phyloP scores from a whole-genome alignment of 2,113 vertebrate species.

The Thamnophis sirtalis region DNA sequence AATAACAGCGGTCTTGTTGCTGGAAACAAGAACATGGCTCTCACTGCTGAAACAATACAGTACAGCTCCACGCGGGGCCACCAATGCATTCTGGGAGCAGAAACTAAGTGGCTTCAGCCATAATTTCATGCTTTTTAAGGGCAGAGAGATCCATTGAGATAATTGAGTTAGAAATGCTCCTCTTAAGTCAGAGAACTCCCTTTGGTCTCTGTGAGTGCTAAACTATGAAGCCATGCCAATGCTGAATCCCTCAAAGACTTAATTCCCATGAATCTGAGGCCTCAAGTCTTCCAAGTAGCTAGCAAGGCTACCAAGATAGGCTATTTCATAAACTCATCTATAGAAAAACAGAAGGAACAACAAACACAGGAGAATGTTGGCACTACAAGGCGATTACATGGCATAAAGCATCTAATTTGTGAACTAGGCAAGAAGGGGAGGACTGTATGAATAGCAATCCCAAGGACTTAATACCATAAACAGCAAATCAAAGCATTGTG shows the following conservation, averaged over 20 bases:
- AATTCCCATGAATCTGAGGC: background rate
- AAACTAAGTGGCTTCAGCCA: background rate
- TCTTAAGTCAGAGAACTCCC: background rate
- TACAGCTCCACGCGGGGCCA: background rate
- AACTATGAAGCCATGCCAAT: background rate
- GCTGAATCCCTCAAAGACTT: background rate
- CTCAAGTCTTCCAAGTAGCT: background rate
- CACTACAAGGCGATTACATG: background rate
- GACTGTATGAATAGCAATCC: background rate
- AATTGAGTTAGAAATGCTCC: background rate
- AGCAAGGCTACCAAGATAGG: background rate
- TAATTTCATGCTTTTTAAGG: slow-evolving; percentile 6
- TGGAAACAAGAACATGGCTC: slow-evolving; percentile 3
- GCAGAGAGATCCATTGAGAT: background rate
- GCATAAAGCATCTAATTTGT: background rate
- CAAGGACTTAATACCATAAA: background rate
- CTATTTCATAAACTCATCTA: background rate
- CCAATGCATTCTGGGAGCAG: slow-evolving; percentile 1
- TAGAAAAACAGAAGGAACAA: background rate
- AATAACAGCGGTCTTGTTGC: background rate
- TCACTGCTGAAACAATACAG: background rate
- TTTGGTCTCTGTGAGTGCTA: background rate
- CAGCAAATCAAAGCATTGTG: background rate
- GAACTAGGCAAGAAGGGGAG: background rate
- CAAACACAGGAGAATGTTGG: background rate